Conservation (phyloP, 2,888 invertebrate genomes). For the Hydropsyche betteni region DNA sequence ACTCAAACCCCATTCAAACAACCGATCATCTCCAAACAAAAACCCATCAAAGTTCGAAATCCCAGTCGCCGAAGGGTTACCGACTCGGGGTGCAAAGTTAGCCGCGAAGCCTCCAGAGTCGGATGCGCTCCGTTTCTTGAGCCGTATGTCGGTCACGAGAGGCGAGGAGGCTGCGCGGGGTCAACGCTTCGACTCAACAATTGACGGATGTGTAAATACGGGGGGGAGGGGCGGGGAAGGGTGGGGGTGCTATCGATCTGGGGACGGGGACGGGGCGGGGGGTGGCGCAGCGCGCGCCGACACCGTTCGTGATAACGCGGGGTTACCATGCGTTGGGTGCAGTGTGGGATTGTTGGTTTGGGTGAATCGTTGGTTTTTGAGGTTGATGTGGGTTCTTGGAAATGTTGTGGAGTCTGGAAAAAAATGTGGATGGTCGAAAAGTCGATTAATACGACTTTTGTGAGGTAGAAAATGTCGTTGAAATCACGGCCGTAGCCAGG, state of each 20-base stretch:
- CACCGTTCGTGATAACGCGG: constrained; percentile 1
- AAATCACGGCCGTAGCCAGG: no score
- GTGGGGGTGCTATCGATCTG: constrained; percentile 30
- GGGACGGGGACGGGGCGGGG: constrained; percentile 34
- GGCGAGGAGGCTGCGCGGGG: constrained; percentile 17
- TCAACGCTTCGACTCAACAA: constrained; percentile 37
- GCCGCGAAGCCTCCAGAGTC: no score
- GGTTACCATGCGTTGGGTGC: not conserved
- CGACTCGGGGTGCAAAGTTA: not conserved
- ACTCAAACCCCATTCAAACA: no score
- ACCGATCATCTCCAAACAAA: no score
- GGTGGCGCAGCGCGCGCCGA: constrained; percentile 30
- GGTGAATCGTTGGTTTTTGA: not conserved
- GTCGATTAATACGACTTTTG: no score
- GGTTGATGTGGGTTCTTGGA: no score
- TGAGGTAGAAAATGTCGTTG: no score
- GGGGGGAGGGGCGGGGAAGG: constrained; percentile 14
- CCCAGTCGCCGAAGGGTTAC: not conserved
- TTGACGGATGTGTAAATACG: constrained; percentile 36
- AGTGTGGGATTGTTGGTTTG: not conserved
- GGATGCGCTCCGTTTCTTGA: no score
- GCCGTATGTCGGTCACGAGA: not conserved
- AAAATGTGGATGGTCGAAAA: no score
- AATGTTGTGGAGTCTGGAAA: no score
- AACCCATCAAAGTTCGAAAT: no score